These are phyloP conservation scores for Parazoanthus darwini DNA, from an alignment of 92 coral and sea anemone species.

Conservation along the genomic window DNA sequence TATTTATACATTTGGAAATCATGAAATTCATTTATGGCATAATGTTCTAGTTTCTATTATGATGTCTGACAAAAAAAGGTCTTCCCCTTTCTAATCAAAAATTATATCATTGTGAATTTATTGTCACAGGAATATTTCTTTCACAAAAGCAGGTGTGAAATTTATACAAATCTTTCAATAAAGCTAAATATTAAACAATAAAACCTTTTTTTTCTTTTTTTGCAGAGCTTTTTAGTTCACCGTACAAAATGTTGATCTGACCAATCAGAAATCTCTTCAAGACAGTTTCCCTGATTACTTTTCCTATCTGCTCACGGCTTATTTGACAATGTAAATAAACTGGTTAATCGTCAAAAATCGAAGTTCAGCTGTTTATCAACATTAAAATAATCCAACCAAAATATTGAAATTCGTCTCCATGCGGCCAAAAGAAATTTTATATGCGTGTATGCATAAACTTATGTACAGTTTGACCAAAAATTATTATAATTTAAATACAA, in stretches of 20 bases:
- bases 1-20: background rate
- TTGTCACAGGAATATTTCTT: background rate
- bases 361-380: background rate
- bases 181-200: background rate
- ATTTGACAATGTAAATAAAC: constrained; percentile 23
- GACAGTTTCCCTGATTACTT: constrained; percentile 5
- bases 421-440: background rate
- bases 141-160: background rate
- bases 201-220: background rate
- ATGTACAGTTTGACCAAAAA: background rate
- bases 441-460: background rate
- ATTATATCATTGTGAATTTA: background rate
- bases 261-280: constrained; percentile 25
- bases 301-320: background rate
- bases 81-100: background rate
- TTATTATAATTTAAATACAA: background rate
- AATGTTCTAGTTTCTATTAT: no score
- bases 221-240: background rate
- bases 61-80: background rate
- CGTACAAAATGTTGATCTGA: background rate
- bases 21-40: background rate
- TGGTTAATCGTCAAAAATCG: background rate
- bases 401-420: background rate
- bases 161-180: background rate
- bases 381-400: background rate